phyloP scores from a whole-genome alignment of 1,140 invertebrate species.

The Lutraria rhynchaena region DNA sequence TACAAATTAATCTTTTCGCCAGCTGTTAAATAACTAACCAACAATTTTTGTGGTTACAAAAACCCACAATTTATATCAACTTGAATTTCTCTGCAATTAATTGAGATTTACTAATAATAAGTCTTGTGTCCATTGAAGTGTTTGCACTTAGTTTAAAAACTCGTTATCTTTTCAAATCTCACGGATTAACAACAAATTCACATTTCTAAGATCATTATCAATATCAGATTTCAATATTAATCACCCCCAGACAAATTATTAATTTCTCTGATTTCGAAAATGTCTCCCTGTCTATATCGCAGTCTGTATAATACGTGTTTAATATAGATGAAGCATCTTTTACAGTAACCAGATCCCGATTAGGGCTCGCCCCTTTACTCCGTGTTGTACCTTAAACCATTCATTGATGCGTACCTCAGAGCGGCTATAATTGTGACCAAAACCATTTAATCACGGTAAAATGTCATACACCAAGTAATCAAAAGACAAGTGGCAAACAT shows the following conservation, averaged over 20 bases:
- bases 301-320: conserved; percentile 22
- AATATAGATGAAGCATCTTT: conserved; percentile 38
- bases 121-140: too few species aligned
- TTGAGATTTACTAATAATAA: too few species aligned
- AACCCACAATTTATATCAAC: too few species aligned
- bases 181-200: background rate
- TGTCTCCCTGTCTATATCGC: background rate
- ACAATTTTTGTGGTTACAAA: background rate
- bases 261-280: conserved; percentile 37
- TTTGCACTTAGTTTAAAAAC: conserved; percentile 20
- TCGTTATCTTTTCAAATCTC: background rate
- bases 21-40: too few species aligned
- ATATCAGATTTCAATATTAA: conserved; percentile 36
- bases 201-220: background rate
- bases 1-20: too few species aligned
- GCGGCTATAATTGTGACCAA: conserved; percentile 6
- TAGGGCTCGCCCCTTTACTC: conserved; percentile 28
- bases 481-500: conserved; percentile 46
- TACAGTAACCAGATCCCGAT: conserved; percentile 21
- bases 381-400: conserved; percentile 26
- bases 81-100: too few species aligned
- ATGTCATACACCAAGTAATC: conserved; percentile 28
- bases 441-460: conserved; percentile 44
- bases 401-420: conserved; percentile 5
- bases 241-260: conserved; percentile 41